A percentile compares a stretch with the other conserved stretches of the same genome.
These are phyloP conservation scores for Drosophila murphyi DNA, from an alignment of 1,140 invertebrate genomes.

Conservation along the genomic window DNA sequence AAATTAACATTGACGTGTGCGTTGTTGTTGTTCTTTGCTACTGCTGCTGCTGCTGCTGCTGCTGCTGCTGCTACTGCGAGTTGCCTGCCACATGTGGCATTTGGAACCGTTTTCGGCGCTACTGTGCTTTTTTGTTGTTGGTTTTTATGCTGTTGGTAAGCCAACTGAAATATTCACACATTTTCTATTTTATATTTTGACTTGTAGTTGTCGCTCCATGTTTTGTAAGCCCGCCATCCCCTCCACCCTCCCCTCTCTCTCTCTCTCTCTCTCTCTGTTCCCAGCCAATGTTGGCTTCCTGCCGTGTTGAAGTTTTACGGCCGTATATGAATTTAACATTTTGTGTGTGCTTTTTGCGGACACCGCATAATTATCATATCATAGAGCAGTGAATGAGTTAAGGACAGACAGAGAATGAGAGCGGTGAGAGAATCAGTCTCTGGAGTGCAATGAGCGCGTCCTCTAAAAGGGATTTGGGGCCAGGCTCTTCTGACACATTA, in stretches of 20 bases:
- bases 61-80: constrained; percentile 24
- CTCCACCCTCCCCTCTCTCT: not conserved
- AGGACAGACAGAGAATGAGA: constrained; percentile 12
- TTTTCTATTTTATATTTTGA: constrained; percentile 79
- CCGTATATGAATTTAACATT: constrained; percentile 75
- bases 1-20: constrained; percentile 80
- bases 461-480: constrained; percentile 55
- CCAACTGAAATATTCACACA: constrained; percentile 78
- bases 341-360: constrained; percentile 68
- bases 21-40: constrained; percentile 50
- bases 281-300: not conserved
- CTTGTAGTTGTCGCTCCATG: constrained; percentile 57
- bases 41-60: constrained; percentile 46
- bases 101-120: constrained; percentile 17
- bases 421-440: constrained; percentile 41
- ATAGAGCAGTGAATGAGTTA: constrained; percentile 28
- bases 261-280: no score
- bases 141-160: constrained; percentile 37
- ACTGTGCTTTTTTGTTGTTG: constrained; percentile 20
- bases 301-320: constrained; percentile 64
- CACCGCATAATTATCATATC: constrained; percentile 79
- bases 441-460: constrained; percentile 59
- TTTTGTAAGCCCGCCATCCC: constrained; percentile 1
- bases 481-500: constrained; percentile 27
- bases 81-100: constrained; percentile 75